Evolutionary conservation across 2,888 invertebrate genomes (phyloP), one percentile per base, ranked within the genome.

Genomic region (Amphipoea oculea): DNA sequence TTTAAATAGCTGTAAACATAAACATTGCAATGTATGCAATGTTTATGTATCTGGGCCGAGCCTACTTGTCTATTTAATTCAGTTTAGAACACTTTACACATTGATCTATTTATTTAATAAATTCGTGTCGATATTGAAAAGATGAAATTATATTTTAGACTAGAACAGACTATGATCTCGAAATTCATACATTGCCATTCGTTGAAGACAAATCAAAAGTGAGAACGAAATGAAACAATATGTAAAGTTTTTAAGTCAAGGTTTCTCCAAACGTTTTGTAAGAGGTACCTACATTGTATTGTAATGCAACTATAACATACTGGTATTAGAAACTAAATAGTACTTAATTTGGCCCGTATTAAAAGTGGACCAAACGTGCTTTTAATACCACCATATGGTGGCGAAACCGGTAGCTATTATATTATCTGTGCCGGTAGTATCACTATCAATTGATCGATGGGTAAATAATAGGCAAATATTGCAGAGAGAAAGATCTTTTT

Each of bases 31-130:
- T 54, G 1, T n/a, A 60, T 60, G 51, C 29, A 66, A 76, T 57
- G 6, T 23, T 60, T 84, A 85, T 76, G 73, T 36, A 85, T 81
- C 54, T 76, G 14, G 77, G 74, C 17, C 77, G 42, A 74, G 70
- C 78, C 70, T 77, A 54, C n/a, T 14, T 23, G 17, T 54, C 51
- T 14, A 54, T 65, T 76, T 23, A 67, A n/a, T 80, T 48, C 68
- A 66, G 5, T 66, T 70, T 23, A n/a, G 7, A 45, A 20, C 20
- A 78, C 45, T 72, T 75, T 29, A 23, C 48, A 23, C 4, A 40
- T 4, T 5, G 29, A 72, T 17, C 45, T 0, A 62, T 62, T 48
- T 68, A 54, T 23, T 4, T 23, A 71, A 14, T 23, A 63, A 70
- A 57, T 74, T 71, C 14, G 29, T 20, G 45, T 63, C 71, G 48